phyloP scores from a whole-genome alignment of 2,113 vertebrate species.

The Sardina pilchardus region DNA sequence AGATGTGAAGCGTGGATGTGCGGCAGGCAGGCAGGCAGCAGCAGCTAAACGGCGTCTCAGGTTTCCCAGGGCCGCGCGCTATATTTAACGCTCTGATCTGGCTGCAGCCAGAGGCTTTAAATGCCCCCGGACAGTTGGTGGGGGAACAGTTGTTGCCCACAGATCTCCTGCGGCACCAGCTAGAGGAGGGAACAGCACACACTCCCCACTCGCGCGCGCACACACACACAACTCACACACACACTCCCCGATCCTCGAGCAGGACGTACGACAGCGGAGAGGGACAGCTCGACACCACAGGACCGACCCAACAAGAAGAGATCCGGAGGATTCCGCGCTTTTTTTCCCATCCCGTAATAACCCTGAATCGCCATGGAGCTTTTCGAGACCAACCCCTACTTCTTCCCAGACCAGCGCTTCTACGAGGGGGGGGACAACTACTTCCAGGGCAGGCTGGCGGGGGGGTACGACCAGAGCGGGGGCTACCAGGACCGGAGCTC shows the following conservation, averaged over 20 bases:
- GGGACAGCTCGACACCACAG: not conserved
- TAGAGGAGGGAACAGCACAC: slow-evolving; percentile 47
- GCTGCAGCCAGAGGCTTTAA: slow-evolving; percentile 97
- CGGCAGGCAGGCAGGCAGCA: too few species aligned
- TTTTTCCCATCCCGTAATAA: not conserved
- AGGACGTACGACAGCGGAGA: slow-evolving; percentile 44
- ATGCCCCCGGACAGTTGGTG: slow-evolving; percentile 91
- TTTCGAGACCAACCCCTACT: slow-evolving; percentile 96
- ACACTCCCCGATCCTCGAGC: not conserved
- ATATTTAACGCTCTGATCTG: slow-evolving; percentile 99
- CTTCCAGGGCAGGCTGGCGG: slow-evolving; percentile 82
- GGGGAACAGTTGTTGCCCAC: slow-evolving; percentile 77
- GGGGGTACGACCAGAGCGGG: slow-evolving; percentile 74
- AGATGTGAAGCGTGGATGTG: slow-evolving; percentile 95
- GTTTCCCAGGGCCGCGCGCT: slow-evolving; percentile 90
- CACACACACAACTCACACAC: not conserved
- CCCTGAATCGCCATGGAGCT: slow-evolving; percentile 82
- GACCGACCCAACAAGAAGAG: not conserved
- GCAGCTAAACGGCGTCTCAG: slow-evolving; percentile 96
- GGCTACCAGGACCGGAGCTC: slow-evolving; percentile 82
- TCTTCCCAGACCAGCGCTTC: slow-evolving; percentile 94
- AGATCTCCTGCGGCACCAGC: slow-evolving; percentile 76
- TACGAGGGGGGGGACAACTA: slow-evolving; percentile 88
- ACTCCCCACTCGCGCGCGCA: slow-evolving; percentile 52
- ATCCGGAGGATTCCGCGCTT: too few species aligned